Evolutionary conservation across 1,140 invertebrate genomes (phyloP), one percentile per base, ranked within the genome.

Genomic region (Nephila pilipes): DNA sequence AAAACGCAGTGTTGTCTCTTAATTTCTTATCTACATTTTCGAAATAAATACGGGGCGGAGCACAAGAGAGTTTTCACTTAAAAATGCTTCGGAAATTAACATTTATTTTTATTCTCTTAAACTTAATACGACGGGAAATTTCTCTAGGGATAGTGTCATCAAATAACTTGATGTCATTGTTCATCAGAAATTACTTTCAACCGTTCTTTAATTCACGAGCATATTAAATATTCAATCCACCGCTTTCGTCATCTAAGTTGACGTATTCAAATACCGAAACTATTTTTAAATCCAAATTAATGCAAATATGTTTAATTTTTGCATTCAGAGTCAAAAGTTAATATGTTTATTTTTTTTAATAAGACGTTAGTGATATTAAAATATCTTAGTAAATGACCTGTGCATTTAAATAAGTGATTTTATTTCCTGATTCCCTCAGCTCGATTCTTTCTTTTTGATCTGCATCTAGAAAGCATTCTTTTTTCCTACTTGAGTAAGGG

Each of bases 251-350:
- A 32, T 25, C 69, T 18, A 18, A 16, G 3, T 16, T 75, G 25
- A 36, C 12, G 29, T 36, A 75, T 36, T 75, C 22, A 65, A 25
- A 65, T 12, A 29, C 32, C 25, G 20, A 29, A 25, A 29, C 25
- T 75, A 16, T 75, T 32, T 36, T 32, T 32, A 36, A 75, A 5
- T 29, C 18, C n/a, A 55, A 83, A 54, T 55, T 83, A 83, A 83
- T 83, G 81, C 36, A 83, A 83, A 83, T 83, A 75, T 75, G 69
- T 32, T 75, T 75, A 75, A 75, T 75, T 75, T 75, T 75, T 75
- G 32, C 29, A 36, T 25, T 83, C 81, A 83, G 55, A 83, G 54
- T 10, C 46, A 25, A 83, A 83, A 55, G 81, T 55, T 55, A 83
- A 83, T 83, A 32, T 32, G 29, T 36, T 75, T 75, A 75, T 75